Evolutionary conservation across 2,797 vertebrate species (phyloP), one percentile per base, ranked within the genome.

Genomic region (Gadopsis marmoratus): DNA sequence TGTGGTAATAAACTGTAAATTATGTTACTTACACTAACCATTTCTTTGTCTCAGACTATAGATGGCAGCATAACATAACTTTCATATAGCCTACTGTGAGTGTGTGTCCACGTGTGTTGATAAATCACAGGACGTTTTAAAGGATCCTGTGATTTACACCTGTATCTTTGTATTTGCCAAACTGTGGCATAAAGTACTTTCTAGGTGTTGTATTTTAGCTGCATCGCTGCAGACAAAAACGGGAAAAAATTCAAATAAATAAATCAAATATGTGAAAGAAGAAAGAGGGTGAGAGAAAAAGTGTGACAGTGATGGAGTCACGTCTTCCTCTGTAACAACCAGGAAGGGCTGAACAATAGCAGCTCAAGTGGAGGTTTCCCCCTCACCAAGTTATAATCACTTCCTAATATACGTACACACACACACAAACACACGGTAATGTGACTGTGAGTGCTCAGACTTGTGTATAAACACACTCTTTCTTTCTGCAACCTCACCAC

Each of bases 301-400:
- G 14, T 65, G 62, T 56, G 80, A 67, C 58, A 65, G 39, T 71
- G 81, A 83, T 69, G 62, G 79, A 88, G 62, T 71, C 59, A 26
- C 4, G 5, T 76, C 48, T 80, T 87, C 75, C 84, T 82, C 78
- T 74, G 9, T 29, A 82, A 78, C 29, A 29, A 39, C 48, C 87
- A 91, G 88, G 88, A 91, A 91, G 78, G 74, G 80, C 55, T 69
- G 63, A 89, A 89, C 85, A 91, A 92, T 86, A 41, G 84, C 69
- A 76, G 61, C 71, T 78, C n/a, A 75, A 85, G 63, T 79, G 60
- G 62, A 89, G 62, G 58, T 62, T 86, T 84, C 75, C 88, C 72
- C 35, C 60, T 17, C 31, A 79, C 72, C 70, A 54, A 59, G 75
- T 82, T 76, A 80, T 75, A 70, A 87, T 79, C 54, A 58, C 74